phyloP scores from a whole-genome alignment of 2,113 vertebrate species.

The Parus major region DNA sequence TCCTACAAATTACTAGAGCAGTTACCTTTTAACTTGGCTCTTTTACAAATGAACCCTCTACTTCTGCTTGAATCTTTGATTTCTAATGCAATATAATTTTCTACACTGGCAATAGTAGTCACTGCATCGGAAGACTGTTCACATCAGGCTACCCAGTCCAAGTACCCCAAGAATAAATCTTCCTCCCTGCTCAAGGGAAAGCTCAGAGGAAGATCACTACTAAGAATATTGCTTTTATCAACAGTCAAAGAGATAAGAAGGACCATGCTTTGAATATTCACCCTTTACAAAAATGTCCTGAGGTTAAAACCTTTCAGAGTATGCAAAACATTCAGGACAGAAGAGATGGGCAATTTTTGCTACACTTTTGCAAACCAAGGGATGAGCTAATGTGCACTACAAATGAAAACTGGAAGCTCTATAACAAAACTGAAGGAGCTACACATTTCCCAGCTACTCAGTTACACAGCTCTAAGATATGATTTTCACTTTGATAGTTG shows the following conservation, averaged over 20 bases:
- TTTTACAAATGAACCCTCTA: background rate
- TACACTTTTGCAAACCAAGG: background rate
- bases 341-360: background rate
- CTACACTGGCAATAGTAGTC: background rate
- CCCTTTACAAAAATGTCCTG: background rate
- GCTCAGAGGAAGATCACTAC: background rate
- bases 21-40: conserved; percentile 36
- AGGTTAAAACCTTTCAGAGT: background rate
- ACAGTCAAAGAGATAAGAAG: background rate
- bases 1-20: conserved; percentile 29
- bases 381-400: background rate
- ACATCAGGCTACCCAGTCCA: background rate
- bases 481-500: background rate
- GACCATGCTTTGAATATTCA: background rate
- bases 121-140: background rate
- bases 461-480: background rate
- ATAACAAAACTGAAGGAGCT: background rate
- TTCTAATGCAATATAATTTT: background rate
- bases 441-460: background rate
- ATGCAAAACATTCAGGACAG: background rate
- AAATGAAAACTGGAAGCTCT: background rate
- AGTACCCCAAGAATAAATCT: background rate
- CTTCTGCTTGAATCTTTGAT: background rate
- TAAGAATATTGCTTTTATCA: background rate
- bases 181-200: background rate